Base-by-base conservation (phyloP, 2,113 vertebrate species). In the Hylia prasina region DNA sequence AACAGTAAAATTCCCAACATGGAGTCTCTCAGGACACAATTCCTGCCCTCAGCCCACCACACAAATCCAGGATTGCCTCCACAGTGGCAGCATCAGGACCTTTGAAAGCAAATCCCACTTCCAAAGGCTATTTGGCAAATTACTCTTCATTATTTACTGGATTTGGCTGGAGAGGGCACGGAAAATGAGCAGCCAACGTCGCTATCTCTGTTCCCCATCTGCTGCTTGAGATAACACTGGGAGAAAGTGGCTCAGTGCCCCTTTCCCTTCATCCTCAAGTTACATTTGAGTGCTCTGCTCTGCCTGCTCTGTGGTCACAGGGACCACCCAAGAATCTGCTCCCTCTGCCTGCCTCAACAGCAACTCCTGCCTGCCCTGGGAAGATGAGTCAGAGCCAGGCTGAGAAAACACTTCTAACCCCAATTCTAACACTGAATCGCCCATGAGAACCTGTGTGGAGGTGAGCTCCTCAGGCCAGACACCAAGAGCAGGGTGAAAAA, bases 291-390 rank as follows among this genome's bases (percentile, higher is more conserved):
- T 84, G 92, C 91, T 95, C 82, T 47, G 88, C 78, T 96, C 80
- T 83, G 88, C 20, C 56, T 39, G 82, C 92, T 93, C 79, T 72
- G 94, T 70, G 94, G 94, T 82, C 85, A 47, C 88, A 77, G 84
- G 64, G 97, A 97, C 97, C 97, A 97, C 96, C 97, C 96, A 97
- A 92, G 92, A 86, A 91, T 91, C 90, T 7, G 8, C 69, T 96
- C 94, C 94, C 93, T 92, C 92, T 9, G 72, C 16, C 94, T 53
- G 83, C 58, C 84, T 90, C 40, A 84, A 54, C 61, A 18, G 94
- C 94, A 84, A 68, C 47, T 90, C 60, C 21, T 54, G 22, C 51
- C 12, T 54, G 84, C 85, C 42, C 78, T 44, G 88, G 75, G 57
- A 85, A 64, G 66, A 71, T 93, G 95, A 97, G 45, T 96, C 95